Evolutionary conservation across 2,797 vertebrate genomes (phyloP).

Genomic region (Dermochelys coriacea): DNA sequence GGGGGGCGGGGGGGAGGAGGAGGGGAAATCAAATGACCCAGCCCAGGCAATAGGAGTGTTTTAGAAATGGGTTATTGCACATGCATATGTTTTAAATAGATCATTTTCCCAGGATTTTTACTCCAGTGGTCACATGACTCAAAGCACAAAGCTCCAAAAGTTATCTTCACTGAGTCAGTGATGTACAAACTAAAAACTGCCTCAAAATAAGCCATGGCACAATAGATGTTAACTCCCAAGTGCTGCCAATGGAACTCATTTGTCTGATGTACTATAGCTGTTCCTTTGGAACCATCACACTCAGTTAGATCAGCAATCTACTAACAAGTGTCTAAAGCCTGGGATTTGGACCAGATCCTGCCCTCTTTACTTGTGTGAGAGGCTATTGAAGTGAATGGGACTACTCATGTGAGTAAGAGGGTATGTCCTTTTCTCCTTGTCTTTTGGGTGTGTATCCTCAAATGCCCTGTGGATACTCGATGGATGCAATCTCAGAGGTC

Average conservation of each 20-base stretch:
- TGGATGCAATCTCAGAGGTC: background rate
- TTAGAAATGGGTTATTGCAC: background rate
- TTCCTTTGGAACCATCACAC: accelerated
- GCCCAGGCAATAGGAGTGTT: background rate
- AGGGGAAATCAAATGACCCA: background rate
- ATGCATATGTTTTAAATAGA: background rate
- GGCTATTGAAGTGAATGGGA: background rate
- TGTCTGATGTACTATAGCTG: background rate
- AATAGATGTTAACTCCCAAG: background rate
- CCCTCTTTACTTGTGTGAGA: background rate
- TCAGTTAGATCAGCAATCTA: background rate
- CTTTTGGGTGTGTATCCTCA: background rate
- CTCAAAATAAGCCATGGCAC: accelerated
- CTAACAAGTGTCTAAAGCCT: background rate
- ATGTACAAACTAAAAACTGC: background rate
- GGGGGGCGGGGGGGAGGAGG: too few species aligned
- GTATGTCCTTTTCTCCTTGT: background rate
- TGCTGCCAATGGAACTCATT: background rate
- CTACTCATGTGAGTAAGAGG: background rate
- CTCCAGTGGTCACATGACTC: background rate
- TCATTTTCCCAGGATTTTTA: background rate
- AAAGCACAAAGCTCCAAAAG: background rate
- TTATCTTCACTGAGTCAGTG: background rate
- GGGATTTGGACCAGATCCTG: background rate
- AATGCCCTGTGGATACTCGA: background rate